Evolutionary conservation across 2,797 vertebrate genomes (phyloP).

Genomic region (Poecilia wingei): DNA sequence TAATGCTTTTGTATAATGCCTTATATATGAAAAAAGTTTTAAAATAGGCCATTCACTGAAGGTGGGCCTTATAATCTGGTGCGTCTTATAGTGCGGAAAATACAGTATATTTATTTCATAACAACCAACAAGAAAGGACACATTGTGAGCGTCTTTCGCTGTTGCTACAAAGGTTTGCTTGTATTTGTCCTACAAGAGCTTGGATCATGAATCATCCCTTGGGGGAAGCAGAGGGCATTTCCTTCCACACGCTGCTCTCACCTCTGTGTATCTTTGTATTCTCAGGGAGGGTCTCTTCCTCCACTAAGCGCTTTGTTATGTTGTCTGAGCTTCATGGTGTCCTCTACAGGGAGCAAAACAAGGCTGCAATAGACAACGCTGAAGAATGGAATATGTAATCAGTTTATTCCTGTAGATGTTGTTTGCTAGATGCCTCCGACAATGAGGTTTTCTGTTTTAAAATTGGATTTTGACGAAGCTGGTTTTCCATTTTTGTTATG

Average conservation of each 20-base stretch:
- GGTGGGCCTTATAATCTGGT: no score
- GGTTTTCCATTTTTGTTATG: neutral
- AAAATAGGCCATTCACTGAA: no score
- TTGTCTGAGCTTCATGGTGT: slow-evolving; percentile 35
- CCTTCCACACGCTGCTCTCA: slow-evolving; percentile 52
- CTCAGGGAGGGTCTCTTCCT: slow-evolving; percentile 71
- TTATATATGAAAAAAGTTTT: no score
- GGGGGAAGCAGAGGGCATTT: slow-evolving; percentile 57
- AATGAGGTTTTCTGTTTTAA: neutral
- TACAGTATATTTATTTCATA: neutral
- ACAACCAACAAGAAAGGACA: neutral
- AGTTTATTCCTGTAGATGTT: neutral
- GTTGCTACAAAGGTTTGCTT: neutral
- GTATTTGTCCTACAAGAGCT: slow-evolving; percentile 4
- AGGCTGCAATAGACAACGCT: slow-evolving; percentile 1
- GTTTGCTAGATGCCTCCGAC: neutral
- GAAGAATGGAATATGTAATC: slow-evolving; percentile 16
- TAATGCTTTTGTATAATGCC: no score
- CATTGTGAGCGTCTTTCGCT: neutral
- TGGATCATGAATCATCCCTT: slow-evolving; percentile 44
- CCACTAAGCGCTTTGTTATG: slow-evolving; percentile 61
- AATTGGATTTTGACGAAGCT: neutral
- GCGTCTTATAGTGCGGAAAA: no score
- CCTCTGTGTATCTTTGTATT: slow-evolving; percentile 62
- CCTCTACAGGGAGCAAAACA: slow-evolving; percentile 40